Conservation (phyloP, 2,113 vertebrate genomes). For the Mesocricetus auratus region DNA sequence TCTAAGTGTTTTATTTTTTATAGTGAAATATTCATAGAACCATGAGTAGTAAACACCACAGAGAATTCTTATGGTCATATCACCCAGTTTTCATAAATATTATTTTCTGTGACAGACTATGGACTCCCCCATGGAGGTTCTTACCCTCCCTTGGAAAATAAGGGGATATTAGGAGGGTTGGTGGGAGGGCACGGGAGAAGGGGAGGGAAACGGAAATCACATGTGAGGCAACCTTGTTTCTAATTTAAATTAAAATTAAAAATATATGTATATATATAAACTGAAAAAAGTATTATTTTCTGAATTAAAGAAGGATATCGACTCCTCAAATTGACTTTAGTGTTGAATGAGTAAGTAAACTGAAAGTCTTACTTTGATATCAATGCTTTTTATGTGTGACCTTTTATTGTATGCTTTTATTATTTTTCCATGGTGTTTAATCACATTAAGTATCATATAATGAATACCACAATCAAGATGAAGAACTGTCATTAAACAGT, state of each 20-base stretch:
- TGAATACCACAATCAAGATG: background rate
- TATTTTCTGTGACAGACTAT: no score
- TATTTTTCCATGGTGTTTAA: constrained; percentile 1
- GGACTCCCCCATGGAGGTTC: no score
- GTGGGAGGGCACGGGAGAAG: no score
- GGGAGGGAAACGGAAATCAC: no score
- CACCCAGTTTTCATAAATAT: background rate
- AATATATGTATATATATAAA: no score
- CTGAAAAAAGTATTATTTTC: background rate
- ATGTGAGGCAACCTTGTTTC: no score
- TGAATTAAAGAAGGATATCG: background rate
- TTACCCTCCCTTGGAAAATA: no score
- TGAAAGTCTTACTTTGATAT: background rate
- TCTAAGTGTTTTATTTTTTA: background rate
- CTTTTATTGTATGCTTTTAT: background rate
- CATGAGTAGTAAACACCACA: background rate
- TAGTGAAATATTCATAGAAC: background rate
- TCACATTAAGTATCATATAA: background rate
- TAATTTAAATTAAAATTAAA: no score
- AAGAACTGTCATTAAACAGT: background rate
- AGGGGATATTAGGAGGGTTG: no score
- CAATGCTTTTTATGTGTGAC: background rate
- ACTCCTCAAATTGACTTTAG: background rate
- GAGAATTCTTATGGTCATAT: background rate
- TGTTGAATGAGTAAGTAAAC: background rate